Conservation (phyloP, 2,797 vertebrate genomes). For the Notoglanidium macrostoma region DNA sequence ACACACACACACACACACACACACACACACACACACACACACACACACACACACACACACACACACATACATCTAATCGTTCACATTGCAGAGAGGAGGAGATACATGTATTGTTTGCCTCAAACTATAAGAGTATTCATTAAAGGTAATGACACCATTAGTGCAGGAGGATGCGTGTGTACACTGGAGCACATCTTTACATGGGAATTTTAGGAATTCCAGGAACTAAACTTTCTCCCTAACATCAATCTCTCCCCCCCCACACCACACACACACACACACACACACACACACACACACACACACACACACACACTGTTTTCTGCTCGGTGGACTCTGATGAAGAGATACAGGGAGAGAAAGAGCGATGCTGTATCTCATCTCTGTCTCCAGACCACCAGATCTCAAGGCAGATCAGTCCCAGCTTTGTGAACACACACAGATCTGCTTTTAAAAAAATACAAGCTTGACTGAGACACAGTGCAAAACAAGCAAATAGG, state of each 20-base stretch:
- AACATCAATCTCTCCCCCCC: not conserved
- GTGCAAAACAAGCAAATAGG: not conserved
- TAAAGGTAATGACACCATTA: not conserved
- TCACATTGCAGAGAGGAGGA: not conserved
- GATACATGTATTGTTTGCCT: not conserved
- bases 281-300: no score
- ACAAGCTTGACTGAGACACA: not conserved
- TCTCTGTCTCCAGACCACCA: not conserved
- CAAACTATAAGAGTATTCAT: not conserved
- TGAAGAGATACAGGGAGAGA: constrained; percentile 19
- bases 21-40: not conserved
- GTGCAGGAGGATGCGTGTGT: not conserved
- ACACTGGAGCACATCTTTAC: not conserved
- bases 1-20: not conserved
- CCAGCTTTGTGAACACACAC: constrained; percentile 21
- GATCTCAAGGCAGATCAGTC: not conserved
- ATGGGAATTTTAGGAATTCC: not conserved
- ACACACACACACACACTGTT: no score
- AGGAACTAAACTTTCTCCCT: not conserved
- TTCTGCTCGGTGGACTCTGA: not conserved
- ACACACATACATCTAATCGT: not conserved
- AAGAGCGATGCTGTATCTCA: constrained; percentile 3
- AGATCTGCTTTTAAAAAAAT: not conserved
- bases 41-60: not conserved
- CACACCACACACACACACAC: no score